Evolutionary conservation across 1,140 invertebrate genomes (phyloP), one percentile per base, ranked within the genome.

Genomic region (Lasioglossum baleicum): DNA sequence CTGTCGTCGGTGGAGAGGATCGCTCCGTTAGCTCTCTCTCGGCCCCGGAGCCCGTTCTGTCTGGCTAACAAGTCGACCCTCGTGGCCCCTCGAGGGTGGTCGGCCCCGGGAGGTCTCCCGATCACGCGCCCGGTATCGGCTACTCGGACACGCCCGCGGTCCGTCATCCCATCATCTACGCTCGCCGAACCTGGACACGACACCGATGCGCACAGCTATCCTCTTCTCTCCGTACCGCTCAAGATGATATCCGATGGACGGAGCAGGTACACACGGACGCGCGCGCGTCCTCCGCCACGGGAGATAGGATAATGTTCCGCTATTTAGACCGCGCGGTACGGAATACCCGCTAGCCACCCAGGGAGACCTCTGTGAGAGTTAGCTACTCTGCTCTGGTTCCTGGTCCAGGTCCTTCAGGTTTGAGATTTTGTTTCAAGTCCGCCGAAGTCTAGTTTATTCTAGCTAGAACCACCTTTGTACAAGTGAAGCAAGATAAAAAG

Each of bases 1-100:
- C 81, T 81, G 82, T 80, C 73, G 75, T 81, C 82, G 81, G 42
- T 20, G 77, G 72, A 83, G 74, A 58, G 84, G 83, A 85, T 82
- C 80, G 79, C 84, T 87, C 87, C 86, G 88, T 89, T 90, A 89
- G 86, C 83, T 78, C 79, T 15, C 17, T 15, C 13, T 7, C 15
- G 15, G 51, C 15, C 10, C 44, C 44, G 44, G 44, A 82, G 85
- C 75, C 83, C 89, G 83, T 86, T 86, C 85, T 87, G 88, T 88
- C 89, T 87, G 88, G 85, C 88, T 89, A 90, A 91, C 90, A 90
- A 90, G 89, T 89, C 89, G 89, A 91, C 90, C 90, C 84, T 83
- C 88, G 81, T 90, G 90, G 85, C 90, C 89, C 87, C 88, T 89
- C 86, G 89, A 91, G 89, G 89, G 90, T 90, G 90, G 90, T 91